phyloP scores from a whole-genome alignment of 1,140 invertebrate species.

The Chironomus striatipennis region DNA sequence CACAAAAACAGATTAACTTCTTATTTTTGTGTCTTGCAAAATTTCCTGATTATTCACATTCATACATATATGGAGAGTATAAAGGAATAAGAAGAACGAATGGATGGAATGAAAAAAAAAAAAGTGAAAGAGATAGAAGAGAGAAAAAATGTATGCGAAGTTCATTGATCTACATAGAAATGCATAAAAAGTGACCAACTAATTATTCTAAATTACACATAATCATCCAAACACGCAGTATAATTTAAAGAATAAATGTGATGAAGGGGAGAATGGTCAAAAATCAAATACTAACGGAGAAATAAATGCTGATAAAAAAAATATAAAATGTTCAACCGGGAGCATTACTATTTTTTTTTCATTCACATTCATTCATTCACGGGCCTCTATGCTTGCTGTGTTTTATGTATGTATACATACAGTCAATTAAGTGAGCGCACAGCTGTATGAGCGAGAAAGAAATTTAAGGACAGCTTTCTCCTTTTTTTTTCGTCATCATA shows the following conservation, averaged over 20 bases:
- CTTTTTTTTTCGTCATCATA: not conserved
- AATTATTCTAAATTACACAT: conserved; percentile 10
- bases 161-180: conserved; percentile 11
- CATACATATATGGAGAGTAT: not conserved
- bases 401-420: too few species aligned
- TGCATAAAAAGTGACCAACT: conserved; percentile 3
- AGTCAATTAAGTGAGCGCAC: too few species aligned
- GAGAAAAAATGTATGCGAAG: not conserved
- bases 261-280: too few species aligned
- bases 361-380: too few species aligned
- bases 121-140: not conserved
- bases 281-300: too few species aligned
- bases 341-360: too few species aligned
- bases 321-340: too few species aligned
- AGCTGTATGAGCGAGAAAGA: not conserved
- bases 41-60: not conserved
- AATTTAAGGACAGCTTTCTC: not conserved
- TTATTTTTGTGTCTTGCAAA: not conserved
- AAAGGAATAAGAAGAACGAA: not conserved
- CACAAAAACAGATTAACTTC: too few species aligned
- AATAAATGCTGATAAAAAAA: too few species aligned
- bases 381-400: too few species aligned
- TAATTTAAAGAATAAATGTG: too few species aligned
- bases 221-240: not conserved
- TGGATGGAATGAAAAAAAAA: not conserved